phyloP scores from a whole-genome alignment of 2,113 vertebrate species.

The Dicaeum eximium region DNA sequence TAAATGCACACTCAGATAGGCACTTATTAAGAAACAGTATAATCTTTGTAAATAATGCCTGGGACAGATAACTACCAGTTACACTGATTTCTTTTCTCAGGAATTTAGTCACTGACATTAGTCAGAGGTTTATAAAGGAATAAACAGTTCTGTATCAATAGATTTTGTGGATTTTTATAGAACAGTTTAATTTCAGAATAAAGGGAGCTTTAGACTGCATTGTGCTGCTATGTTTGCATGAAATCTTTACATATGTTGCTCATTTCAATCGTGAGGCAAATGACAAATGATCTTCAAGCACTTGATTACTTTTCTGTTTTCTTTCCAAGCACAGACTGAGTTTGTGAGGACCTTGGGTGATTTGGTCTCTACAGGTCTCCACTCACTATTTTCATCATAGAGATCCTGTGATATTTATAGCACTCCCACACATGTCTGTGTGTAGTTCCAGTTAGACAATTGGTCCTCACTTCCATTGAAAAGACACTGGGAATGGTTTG shows the following conservation, averaged over 20 bases:
- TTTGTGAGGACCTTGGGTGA: neutral
- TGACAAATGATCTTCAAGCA: neutral
- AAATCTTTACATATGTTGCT: neutral
- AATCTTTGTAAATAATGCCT: slow-evolving; percentile 10
- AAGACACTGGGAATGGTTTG: neutral
- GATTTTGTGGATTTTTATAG: neutral
- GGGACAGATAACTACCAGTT: slow-evolving; percentile 10
- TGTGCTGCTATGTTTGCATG: neutral
- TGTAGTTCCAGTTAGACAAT: neutral
- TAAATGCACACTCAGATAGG: neutral
- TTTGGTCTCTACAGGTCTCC: neutral
- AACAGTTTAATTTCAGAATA: neutral
- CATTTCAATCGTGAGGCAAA: neutral
- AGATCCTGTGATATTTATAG: neutral
- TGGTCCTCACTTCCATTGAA: neutral
- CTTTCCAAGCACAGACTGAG: neutral
- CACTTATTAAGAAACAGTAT: neutral
- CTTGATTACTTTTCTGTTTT: neutral
- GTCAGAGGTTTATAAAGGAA: neutral
- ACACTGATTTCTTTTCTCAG: neutral
- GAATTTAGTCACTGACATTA: slow-evolving; percentile 16
- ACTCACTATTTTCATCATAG: neutral
- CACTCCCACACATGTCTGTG: accelerated
- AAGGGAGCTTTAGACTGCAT: neutral
- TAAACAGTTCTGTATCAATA: neutral